These are phyloP conservation scores for Drosophila limbata DNA, from an alignment of 2,888 invertebrate species.

Conservation along the genomic window DNA sequence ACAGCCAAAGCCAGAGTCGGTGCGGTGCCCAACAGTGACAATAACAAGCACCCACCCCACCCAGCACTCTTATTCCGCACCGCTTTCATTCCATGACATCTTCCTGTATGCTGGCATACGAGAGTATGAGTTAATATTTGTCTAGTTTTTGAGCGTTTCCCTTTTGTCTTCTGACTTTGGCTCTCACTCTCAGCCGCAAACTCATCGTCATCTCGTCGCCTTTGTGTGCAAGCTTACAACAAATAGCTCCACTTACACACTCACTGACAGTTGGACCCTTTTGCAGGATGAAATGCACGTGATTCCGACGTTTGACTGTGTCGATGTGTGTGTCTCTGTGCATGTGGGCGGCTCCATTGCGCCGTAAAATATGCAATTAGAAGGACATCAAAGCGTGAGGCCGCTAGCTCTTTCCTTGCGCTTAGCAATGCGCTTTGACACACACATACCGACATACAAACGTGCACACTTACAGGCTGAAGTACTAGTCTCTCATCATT, in stretches of 20 bases:
- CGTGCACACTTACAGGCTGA: slow-evolving; percentile 6
- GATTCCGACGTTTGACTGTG: slow-evolving; percentile 31
- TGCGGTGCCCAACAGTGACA: slow-evolving; percentile 7
- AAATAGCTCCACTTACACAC: slow-evolving; percentile 73
- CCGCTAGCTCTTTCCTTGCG: slow-evolving; percentile 44
- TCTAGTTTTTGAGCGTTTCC: slow-evolving; percentile 71
- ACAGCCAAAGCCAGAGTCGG: not conserved
- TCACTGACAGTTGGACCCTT: slow-evolving; percentile 57
- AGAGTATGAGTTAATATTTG: slow-evolving; percentile 70
- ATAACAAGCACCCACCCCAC: slow-evolving; percentile 15
- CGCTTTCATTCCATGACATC: slow-evolving; percentile 7
- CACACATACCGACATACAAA: slow-evolving; percentile 21
- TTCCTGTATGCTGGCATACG: slow-evolving; percentile 43
- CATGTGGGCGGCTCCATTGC: slow-evolving; percentile 61
- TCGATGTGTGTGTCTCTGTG: slow-evolving; percentile 17
- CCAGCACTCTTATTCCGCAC: not conserved
- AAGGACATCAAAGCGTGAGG: slow-evolving; percentile 73
- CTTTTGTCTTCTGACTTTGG: slow-evolving; percentile 69
- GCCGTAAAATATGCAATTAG: slow-evolving; percentile 80
- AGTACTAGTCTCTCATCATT: slow-evolving; percentile 51
- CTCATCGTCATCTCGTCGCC: slow-evolving; percentile 39
- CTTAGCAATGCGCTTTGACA: slow-evolving; percentile 65
- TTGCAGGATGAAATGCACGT: slow-evolving; percentile 54
- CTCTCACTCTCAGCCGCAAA: slow-evolving; percentile 22
- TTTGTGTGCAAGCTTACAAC: slow-evolving; percentile 54